Conservation (phyloP, 2,113 vertebrate species). For the Ovibos moschatus region DNA sequence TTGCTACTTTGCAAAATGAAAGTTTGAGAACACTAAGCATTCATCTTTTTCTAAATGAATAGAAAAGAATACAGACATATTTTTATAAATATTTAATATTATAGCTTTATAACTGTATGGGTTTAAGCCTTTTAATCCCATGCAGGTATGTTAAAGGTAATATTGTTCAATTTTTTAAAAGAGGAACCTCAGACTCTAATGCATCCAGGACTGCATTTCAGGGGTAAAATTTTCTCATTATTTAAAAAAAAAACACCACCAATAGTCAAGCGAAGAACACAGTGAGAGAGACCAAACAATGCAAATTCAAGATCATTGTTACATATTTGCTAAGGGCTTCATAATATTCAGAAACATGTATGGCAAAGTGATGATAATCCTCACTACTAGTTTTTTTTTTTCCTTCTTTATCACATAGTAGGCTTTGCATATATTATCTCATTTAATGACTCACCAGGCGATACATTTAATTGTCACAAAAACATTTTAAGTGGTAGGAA, state of each 20-base stretch:
- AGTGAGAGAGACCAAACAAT: background rate
- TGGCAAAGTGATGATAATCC: background rate
- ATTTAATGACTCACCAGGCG: background rate
- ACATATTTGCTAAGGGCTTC: background rate
- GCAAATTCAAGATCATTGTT: background rate
- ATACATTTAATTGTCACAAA: background rate
- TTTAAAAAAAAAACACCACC: background rate
- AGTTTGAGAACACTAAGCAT: background rate
- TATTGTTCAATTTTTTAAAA: background rate
- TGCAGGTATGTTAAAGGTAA: background rate
- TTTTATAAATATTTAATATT: background rate
- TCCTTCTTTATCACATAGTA: background rate
- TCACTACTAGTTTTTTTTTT: background rate
- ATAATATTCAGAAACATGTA: background rate
- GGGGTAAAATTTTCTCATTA: background rate
- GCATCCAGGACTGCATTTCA: background rate
- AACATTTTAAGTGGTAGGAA: background rate
- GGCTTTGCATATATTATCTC: background rate
- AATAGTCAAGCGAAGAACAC: background rate
- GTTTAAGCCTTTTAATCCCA: background rate
- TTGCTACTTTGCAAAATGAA: background rate
- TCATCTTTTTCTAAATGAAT: background rate
- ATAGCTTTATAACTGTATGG: background rate
- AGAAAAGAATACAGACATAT: background rate
- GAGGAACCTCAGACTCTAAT: background rate